Percentiles rank a stretch among this genome's conserved stretches.
These are phyloP conservation scores for Oscheius onirici DNA, from an alignment of 2,888 invertebrate genomes.

Conservation along the genomic window DNA sequence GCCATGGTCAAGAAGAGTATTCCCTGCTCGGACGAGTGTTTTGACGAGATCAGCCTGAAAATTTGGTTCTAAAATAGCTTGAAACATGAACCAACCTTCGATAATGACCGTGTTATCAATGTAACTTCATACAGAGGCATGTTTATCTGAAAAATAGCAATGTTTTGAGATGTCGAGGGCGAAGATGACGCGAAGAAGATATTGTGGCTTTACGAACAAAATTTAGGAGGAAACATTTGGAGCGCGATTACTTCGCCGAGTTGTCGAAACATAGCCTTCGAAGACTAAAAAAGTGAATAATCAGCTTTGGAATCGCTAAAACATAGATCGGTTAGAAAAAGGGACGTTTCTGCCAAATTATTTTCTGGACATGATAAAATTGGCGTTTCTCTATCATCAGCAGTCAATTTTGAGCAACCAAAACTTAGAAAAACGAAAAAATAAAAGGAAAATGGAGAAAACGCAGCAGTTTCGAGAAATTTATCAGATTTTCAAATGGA, in stretches of 20 bases:
- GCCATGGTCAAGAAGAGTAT: constrained; percentile 64
- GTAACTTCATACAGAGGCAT: constrained; percentile 69
- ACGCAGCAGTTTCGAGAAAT: no score
- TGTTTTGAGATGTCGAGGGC: no score
- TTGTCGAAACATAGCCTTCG: no score
- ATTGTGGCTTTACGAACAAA: neutral
- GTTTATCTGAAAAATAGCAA: neutral
- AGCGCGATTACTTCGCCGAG: neutral
- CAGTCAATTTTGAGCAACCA: neutral
- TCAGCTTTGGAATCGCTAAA: no score
- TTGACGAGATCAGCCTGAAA: constrained; percentile 63
- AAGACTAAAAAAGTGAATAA: no score
- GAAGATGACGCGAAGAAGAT: no score
- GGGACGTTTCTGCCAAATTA: no score
- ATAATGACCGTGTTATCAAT: constrained; percentile 61
- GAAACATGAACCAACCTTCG: constrained; percentile 52
- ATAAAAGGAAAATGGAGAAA: no score
- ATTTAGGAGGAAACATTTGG: neutral
- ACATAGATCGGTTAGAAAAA: no score
- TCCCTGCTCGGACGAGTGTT: constrained; percentile 61
- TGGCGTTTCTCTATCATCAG: neutral
- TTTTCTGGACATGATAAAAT: no score
- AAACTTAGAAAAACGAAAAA: no score
- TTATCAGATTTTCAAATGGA: no score
- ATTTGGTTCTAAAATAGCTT: neutral